phyloP scores from a whole-genome alignment of 2,888 invertebrate species.

The Acleris laterana region DNA sequence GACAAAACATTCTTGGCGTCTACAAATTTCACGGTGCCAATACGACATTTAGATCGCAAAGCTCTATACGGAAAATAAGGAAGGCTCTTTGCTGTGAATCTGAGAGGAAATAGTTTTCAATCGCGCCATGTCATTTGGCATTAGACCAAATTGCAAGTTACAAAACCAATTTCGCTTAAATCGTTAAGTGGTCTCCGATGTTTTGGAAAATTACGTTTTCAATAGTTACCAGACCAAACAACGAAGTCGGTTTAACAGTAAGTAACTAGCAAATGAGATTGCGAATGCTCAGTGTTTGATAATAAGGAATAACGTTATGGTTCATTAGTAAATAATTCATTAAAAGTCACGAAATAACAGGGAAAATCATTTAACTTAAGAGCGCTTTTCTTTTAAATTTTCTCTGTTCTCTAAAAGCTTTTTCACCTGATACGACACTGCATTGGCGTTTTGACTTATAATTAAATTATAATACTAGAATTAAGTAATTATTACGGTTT shows the following conservation, averaged over 20 bases:
- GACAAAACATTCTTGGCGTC: conserved; percentile 20
- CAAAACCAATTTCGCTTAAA: conserved; percentile 40
- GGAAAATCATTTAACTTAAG: too few species aligned
- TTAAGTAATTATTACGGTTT: too few species aligned
- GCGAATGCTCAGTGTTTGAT: too few species aligned
- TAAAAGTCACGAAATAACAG: too few species aligned
- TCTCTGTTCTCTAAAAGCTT: too few species aligned
- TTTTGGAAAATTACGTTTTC: conserved; percentile 8
- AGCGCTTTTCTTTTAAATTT: too few species aligned
- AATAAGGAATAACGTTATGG: too few species aligned
- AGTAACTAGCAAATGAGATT: too few species aligned
- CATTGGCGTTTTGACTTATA: too few species aligned
- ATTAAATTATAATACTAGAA: too few species aligned
- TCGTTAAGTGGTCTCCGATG: conserved; percentile 43
- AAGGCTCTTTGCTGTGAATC: conserved; percentile 18
- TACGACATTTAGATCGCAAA: conserved; percentile 33
- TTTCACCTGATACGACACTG: too few species aligned
- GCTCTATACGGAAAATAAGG: conserved; percentile 37
- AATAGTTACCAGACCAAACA: neutral
- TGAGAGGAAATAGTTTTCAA: conserved; percentile 49
- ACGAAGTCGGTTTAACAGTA: neutral
- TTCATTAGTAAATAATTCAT: too few species aligned
- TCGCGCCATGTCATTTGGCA: conserved; percentile 53
- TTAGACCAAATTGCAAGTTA: conserved; percentile 54
- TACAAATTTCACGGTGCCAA: conserved; percentile 22